Evolutionary conservation across 2,888 invertebrate genomes (phyloP).

Genomic region (Allophyes oxyacanthae): DNA sequence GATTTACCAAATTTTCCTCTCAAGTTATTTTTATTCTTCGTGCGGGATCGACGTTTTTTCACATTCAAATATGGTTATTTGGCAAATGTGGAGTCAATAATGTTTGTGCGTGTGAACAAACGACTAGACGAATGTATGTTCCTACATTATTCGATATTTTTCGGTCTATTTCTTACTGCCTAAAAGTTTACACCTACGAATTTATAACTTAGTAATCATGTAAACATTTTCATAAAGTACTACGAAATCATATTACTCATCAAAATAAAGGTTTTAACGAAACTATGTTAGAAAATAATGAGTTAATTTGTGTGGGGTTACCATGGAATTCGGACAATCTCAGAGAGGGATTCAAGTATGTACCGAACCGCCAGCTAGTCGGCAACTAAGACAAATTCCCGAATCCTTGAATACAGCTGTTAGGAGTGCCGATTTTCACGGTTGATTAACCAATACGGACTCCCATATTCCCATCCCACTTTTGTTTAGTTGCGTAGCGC

Average conservation of each 20-base stretch:
- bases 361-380: constrained; percentile 66
- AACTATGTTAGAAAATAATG: constrained; percentile 74
- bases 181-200: too few species aligned
- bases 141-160: too few species aligned
- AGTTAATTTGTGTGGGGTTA: constrained; percentile 74
- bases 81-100: constrained; percentile 29
- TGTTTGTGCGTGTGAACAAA: constrained; percentile 19
- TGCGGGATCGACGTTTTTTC: constrained; percentile 45
- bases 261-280: constrained; percentile 25
- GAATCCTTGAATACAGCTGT: constrained; percentile 47
- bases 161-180: too few species aligned
- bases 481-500: constrained; percentile 42
- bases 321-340: constrained; percentile 67
- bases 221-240: too few species aligned
- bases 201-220: too few species aligned
- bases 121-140: background rate
- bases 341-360: constrained; percentile 67
- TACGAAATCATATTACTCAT: background rate
- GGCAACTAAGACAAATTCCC: constrained; percentile 67
- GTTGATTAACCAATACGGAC: constrained; percentile 38
- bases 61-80: constrained; percentile 46
- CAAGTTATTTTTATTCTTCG: constrained; percentile 58
- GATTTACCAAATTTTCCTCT: constrained; percentile 65
- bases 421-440: constrained; percentile 42
- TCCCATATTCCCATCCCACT: constrained; percentile 10